phyloP scores from a whole-genome alignment of 2,888 invertebrate genomes.

The Sminthurides aquaticus region DNA sequence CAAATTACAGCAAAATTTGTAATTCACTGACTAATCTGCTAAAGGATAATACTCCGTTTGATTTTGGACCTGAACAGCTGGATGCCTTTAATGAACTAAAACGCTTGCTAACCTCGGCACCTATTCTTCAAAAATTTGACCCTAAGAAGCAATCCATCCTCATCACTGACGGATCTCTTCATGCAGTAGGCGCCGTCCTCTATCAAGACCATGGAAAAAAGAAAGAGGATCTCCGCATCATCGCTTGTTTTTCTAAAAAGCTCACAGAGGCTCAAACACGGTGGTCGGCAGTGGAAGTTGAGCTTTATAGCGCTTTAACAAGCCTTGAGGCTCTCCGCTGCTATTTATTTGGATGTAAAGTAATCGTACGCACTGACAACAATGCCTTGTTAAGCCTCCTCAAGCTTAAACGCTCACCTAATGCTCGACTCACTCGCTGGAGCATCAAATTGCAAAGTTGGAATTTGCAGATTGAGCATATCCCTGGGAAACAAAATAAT shows the following conservation, averaged over 20 bases:
- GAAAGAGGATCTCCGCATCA: too few species aligned
- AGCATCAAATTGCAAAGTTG: background rate
- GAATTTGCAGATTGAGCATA: background rate
- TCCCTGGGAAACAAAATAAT: background rate
- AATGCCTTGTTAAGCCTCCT: background rate
- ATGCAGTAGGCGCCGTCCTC: background rate
- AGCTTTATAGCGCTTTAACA: background rate
- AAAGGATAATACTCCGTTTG: background rate
- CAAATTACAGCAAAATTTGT: background rate
- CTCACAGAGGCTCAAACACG: background rate
- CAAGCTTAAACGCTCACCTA: background rate
- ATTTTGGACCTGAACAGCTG: background rate
- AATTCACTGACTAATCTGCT: background rate
- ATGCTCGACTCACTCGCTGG: background rate
- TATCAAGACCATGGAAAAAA: background rate
- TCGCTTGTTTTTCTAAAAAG: background rate
- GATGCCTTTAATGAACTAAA: background rate
- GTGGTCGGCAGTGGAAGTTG: background rate
- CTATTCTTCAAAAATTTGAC: background rate
- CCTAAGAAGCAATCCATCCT: background rate
- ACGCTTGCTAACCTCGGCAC: background rate
- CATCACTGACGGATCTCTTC: background rate
- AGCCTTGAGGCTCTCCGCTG: background rate
- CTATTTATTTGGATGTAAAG: background rate
- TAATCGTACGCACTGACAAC: background rate